These are phyloP conservation scores for Cuniculus paca DNA, from an alignment of 2,797 vertebrate genomes.

Conservation along the genomic window DNA sequence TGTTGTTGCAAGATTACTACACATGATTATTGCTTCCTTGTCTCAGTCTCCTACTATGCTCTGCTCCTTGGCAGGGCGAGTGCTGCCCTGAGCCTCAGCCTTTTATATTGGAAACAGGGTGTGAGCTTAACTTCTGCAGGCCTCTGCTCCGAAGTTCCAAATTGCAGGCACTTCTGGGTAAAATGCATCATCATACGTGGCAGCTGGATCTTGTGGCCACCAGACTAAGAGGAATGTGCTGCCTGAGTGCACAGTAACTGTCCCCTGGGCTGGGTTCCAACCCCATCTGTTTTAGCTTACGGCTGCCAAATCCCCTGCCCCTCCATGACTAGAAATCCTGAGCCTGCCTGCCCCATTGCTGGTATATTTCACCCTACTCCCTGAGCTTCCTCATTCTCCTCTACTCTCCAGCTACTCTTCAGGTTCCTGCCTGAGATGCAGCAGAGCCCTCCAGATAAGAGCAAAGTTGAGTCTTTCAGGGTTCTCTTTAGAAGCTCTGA, in stretches of 20 bases:
- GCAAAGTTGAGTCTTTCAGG: neutral
- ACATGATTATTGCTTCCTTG: no score
- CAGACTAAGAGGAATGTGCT: neutral
- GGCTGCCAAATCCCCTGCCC: fast-evolving
- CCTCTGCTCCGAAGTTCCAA: neutral
- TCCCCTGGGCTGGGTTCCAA: neutral
- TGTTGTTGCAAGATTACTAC: no score
- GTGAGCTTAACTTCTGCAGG: fast-evolving
- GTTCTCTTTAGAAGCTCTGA: neutral
- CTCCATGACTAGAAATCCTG: neutral
- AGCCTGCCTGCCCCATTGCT: fast-evolving
- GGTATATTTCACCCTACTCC: neutral
- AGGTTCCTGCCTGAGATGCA: neutral
- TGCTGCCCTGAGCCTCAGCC: neutral
- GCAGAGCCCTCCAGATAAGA: neutral
- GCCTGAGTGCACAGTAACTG: neutral
- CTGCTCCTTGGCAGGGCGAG: fast-evolving
- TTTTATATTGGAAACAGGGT: neutral
- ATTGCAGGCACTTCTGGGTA: neutral
- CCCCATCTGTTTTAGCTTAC: neutral
- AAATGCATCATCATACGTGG: neutral
- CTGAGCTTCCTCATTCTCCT: neutral
- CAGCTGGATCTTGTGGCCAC: neutral
- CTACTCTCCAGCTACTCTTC: neutral
- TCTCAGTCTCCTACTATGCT: no score